Evolutionary conservation across 2,797 vertebrate genomes (phyloP).

Genomic region (Artibeus jamaicensis): DNA sequence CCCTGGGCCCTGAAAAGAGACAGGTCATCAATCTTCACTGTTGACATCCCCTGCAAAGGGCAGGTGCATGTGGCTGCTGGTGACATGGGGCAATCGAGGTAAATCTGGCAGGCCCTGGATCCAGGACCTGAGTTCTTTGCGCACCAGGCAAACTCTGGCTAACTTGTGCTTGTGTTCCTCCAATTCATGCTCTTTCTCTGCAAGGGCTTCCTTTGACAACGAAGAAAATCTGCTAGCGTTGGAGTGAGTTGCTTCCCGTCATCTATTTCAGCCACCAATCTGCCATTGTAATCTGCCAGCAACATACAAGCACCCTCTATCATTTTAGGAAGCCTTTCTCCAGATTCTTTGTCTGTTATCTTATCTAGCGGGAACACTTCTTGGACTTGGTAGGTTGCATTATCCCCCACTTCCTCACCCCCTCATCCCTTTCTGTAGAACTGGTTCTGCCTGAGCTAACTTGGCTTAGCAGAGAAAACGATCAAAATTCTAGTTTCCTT

Average conservation of each 20-base stretch:
- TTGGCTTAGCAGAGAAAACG: background rate
- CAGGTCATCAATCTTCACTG: constrained; percentile 87
- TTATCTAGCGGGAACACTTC: constrained; percentile 95
- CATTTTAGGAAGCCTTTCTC: constrained; percentile 94
- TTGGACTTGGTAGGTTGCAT: constrained; percentile 85
- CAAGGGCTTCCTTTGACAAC: constrained; percentile 96
- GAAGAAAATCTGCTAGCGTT: constrained; percentile 94
- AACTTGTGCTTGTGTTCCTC: constrained; percentile 99
- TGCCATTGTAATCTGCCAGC: constrained; percentile 97
- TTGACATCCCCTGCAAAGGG: constrained; percentile 91
- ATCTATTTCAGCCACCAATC: constrained; percentile 97
- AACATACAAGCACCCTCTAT: constrained; percentile 99
- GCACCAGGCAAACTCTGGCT: constrained; percentile 94
- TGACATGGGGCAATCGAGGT: constrained; percentile 90
- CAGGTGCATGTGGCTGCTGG: constrained; percentile 88
- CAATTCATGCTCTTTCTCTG: constrained; percentile 98
- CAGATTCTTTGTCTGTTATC: constrained; percentile 99
- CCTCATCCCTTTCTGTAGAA: background rate
- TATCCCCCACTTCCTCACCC: too few species aligned
- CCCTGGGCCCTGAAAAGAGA: constrained; percentile 75
- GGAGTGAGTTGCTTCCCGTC: constrained; percentile 96
- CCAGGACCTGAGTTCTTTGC: constrained; percentile 95
- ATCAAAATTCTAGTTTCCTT: background rate
- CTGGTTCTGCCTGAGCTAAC: background rate
- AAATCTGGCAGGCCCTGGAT: constrained; percentile 93